These are phyloP conservation scores for Lagopus muta DNA, from an alignment of 2,113 vertebrate species.

Conservation along the genomic window DNA sequence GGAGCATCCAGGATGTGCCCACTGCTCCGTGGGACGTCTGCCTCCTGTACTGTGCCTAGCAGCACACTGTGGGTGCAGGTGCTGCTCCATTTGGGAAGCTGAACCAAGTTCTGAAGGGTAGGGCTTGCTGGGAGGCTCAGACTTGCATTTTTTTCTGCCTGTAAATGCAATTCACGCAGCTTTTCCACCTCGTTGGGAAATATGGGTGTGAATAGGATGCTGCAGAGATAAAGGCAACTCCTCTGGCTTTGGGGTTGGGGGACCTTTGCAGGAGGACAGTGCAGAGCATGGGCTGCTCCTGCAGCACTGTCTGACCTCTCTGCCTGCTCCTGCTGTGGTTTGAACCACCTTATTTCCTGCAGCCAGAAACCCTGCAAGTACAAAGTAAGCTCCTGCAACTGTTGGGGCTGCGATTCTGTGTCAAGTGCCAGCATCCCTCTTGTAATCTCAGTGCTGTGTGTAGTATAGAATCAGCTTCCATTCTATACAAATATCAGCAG, in stretches of 20 bases:
- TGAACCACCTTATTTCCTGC: background rate
- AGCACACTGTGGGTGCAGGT: background rate
- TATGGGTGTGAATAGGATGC: background rate
- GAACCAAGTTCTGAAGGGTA: background rate
- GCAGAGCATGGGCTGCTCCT: background rate
- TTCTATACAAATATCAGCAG: background rate
- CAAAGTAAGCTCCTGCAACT: background rate
- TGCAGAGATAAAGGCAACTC: background rate
- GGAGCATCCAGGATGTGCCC: background rate
- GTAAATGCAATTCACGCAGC: background rate
- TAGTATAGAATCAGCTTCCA: background rate
- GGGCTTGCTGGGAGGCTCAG: background rate
- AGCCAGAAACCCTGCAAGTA: background rate
- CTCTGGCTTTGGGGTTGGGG: background rate
- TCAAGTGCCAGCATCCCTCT: background rate
- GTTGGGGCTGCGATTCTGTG: background rate
- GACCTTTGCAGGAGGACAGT: background rate
- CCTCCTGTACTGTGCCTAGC: background rate
- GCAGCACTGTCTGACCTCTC: background rate
- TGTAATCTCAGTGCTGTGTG: background rate
- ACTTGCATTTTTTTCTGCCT: background rate
- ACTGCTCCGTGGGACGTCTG: background rate
- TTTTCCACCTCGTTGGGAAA: background rate
- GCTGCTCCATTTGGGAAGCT: conserved; percentile 13
- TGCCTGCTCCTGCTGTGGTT: rapidly evolving